A percentile compares a stretch with the other conserved stretches of the same genome.
phyloP scores from a whole-genome alignment of 2,797 vertebrate genomes.

The Coluber constrictor region DNA sequence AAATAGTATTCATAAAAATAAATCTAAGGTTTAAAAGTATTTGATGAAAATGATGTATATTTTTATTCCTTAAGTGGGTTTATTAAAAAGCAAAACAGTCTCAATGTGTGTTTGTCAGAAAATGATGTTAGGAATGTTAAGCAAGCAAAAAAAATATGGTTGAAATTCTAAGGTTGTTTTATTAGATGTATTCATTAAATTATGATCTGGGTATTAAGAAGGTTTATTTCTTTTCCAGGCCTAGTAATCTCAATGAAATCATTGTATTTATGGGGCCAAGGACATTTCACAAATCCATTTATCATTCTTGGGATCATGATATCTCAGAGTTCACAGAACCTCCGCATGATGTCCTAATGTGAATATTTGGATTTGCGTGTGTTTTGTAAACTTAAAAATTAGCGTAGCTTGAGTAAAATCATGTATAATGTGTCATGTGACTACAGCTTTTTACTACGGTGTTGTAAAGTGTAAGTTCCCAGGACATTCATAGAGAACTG shows the following conservation, averaged over 20 bases:
- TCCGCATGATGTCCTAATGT: neutral
- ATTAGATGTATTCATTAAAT: neutral
- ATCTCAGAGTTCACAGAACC: neutral
- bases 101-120: neutral
- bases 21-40: neutral
- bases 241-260: neutral
- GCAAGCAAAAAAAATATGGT: neutral
- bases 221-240: neutral
- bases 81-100: neutral
- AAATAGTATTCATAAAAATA: neutral
- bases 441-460: neutral
- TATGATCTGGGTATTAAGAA: neutral
- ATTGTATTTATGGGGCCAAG: neutral
- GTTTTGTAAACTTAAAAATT: neutral
- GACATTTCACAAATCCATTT: neutral
- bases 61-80: neutral
- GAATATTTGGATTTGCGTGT: neutral
- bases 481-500: neutral
- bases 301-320: neutral
- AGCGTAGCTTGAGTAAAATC: neutral
- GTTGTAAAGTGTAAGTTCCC: neutral
- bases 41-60: neutral
- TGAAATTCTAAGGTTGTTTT: neutral
- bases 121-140: neutral
- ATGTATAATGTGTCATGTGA: neutral